A percentile compares a stretch with the other conserved stretches of the same genome.
phyloP scores from a whole-genome alignment of 2,797 vertebrate species.

The Naso thynnoides region DNA sequence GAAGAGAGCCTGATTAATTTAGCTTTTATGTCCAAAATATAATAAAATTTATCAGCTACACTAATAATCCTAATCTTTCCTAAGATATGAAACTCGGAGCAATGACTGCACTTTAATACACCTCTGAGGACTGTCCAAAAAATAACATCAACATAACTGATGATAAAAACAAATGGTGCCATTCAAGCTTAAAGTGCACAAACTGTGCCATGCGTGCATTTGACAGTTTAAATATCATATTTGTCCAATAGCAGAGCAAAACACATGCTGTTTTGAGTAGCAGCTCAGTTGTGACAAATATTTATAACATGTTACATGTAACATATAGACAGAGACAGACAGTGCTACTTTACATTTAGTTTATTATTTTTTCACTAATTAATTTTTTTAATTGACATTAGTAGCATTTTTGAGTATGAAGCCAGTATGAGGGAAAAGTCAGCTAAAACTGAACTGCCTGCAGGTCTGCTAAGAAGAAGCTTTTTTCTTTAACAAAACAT shows the following conservation, averaged over 20 bases:
- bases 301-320: constrained; percentile 36
- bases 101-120: background rate
- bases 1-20: background rate
- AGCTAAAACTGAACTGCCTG: constrained; percentile 30
- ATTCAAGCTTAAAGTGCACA: constrained; percentile 66
- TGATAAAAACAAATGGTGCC: constrained; percentile 61
- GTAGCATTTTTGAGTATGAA: constrained; percentile 25
- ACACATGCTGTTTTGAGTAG: constrained; percentile 65
- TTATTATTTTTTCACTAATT: constrained; percentile 1
- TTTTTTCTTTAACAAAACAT: constrained; percentile 12
- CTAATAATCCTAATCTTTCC: constrained; percentile 8
- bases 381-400: constrained; percentile 1
- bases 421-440: constrained; percentile 31
- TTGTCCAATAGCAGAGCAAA: constrained; percentile 50
- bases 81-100: background rate
- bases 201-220: constrained; percentile 57
- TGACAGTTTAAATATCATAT: constrained; percentile 14
- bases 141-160: constrained; percentile 53
- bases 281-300: constrained; percentile 42
- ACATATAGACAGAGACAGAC: constrained; percentile 64
- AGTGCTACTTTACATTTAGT: constrained; percentile 8
- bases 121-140: constrained; percentile 27
- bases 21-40: constrained; percentile 8
- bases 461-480: constrained; percentile 14
- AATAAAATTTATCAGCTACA: background rate